Base-by-base conservation (phyloP, 2,888 invertebrate species). In the Netelia inedita region DNA sequence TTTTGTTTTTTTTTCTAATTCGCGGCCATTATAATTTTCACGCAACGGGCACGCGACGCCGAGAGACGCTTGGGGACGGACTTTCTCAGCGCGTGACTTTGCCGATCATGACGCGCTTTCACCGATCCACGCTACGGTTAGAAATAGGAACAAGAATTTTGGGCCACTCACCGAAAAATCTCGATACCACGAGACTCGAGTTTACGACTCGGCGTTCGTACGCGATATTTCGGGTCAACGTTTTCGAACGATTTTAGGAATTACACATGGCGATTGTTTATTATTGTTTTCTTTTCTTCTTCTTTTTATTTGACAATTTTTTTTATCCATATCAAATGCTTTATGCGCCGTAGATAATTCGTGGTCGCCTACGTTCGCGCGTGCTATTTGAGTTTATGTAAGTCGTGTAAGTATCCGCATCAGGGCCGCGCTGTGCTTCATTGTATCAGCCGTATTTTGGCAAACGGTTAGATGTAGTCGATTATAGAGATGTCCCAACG, bases 91-190 rank as follows among this genome's bases (percentile, higher is more conserved):
- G 61, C 82, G 85, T 78, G 83, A 82, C 85, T 73, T 79, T 86
- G 46, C 46, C 78, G 69, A 71, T 69, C 71, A 74, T 74, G 50
- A 63, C 73, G 63, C 73, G 2, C 73, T 63, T 43, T 46, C 68
- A 85, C 74, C 14, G 14, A 11, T 81, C 87, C 88, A 86, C 85
- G 89, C 88, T 89, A 90, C 88, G 88, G 74, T 69, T 46, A 90
- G 90, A 88, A 90, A 90, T 92, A 92, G 92, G 92, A 92, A 93
- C 92, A 91, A 92, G 91, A 91, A 89, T 90, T 87, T 75, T 88
- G 87, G 85, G 59, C 35, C 79, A 43, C 57, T 28, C 65, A 79
- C n/a, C 65, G 79, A 19, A 55, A 55, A 55, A 28, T n/a, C 9
- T 1, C 28, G 19, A 57, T 41, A 16, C 63, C 10, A 11, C 35